Conservation (phyloP, 2,113 vertebrate species). For the Ceyx margarethae region DNA sequence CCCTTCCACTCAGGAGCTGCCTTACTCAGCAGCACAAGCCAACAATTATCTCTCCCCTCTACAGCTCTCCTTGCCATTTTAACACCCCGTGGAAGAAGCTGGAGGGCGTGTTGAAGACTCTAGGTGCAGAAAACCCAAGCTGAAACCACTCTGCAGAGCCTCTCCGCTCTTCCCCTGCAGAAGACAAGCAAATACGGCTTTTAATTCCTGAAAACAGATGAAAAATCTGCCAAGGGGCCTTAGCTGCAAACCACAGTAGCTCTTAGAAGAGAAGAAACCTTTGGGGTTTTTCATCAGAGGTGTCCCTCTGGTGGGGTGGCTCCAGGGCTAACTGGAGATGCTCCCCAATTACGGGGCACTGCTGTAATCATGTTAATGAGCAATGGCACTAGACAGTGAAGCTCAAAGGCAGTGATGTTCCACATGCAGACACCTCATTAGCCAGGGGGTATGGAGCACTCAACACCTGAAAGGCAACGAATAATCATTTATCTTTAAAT, state of each 20-base stretch:
- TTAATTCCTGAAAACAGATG: not conserved
- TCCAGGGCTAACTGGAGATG: not conserved
- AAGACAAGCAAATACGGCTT: not conserved
- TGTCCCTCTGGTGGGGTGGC: not conserved
- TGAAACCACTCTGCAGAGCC: not conserved
- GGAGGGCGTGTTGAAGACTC: not conserved
- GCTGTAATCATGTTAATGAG: constrained; percentile 23
- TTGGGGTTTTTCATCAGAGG: not conserved
- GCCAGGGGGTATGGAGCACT: not conserved
- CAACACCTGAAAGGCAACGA: constrained; percentile 6
- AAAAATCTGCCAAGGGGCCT: not conserved
- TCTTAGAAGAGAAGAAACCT: not conserved
- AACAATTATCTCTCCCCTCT: not conserved
- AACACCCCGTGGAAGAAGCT: not conserved
- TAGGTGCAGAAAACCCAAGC: not conserved
- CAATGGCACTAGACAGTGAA: constrained; percentile 4
- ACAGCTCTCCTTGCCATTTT: not conserved
- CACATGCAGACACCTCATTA: constrained; percentile 27
- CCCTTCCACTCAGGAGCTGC: not conserved
- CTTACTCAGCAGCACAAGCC: constrained; percentile 20
- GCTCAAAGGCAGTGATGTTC: constrained; percentile 2
- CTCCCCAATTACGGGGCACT: not conserved
- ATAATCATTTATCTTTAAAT: constrained; percentile 41
- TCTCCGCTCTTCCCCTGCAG: not conserved
- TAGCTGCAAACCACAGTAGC: not conserved